Evolutionary conservation across 1,140 invertebrate species (phyloP).

Genomic region (Mamestra configurata): DNA sequence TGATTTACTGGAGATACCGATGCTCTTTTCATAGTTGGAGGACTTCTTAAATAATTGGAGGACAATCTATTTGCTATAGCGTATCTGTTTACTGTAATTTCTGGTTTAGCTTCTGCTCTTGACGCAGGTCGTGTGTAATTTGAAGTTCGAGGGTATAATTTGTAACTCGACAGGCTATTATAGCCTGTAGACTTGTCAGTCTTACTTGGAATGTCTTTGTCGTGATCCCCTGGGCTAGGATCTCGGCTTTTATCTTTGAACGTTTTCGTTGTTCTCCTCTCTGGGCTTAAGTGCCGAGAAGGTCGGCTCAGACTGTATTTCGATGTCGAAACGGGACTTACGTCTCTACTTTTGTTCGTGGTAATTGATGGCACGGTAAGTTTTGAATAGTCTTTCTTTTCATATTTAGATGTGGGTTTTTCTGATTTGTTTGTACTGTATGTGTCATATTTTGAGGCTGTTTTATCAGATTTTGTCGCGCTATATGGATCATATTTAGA

Average conservation of each 20-base stretch:
- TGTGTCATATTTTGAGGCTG: conserved; percentile 49
- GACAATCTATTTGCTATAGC: conserved; percentile 79
- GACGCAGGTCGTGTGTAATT: conserved; percentile 77
- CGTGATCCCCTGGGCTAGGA: conserved; percentile 77
- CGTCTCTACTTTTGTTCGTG: conserved; percentile 75
- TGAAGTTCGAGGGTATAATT: conserved; percentile 82
- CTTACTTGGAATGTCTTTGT: conserved; percentile 87
- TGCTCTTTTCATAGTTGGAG: conserved; percentile 71
- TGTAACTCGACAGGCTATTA: conserved; percentile 83
- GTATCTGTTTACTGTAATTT: conserved; percentile 75
- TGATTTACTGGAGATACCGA: conserved; percentile 73
- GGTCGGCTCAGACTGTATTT: conserved; percentile 78
- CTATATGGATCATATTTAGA: conserved; percentile 35
- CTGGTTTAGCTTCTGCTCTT: conserved; percentile 69
- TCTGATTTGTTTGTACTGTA: conserved; percentile 59
- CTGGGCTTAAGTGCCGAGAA: conserved; percentile 77
- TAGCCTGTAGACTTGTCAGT: conserved; percentile 84
- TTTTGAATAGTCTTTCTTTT: conserved; percentile 80
- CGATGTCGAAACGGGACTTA: conserved; percentile 79
- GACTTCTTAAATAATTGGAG: conserved; percentile 77
- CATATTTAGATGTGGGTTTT: conserved; percentile 73
- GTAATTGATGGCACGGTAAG: conserved; percentile 69
- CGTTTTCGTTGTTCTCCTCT: conserved; percentile 73
- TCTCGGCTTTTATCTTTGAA: conserved; percentile 82
- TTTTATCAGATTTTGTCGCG: conserved; percentile 22